These are phyloP conservation scores for Lethenteron reissneri DNA, from an alignment of 2,113 vertebrate genomes.

Conservation along the genomic window DNA sequence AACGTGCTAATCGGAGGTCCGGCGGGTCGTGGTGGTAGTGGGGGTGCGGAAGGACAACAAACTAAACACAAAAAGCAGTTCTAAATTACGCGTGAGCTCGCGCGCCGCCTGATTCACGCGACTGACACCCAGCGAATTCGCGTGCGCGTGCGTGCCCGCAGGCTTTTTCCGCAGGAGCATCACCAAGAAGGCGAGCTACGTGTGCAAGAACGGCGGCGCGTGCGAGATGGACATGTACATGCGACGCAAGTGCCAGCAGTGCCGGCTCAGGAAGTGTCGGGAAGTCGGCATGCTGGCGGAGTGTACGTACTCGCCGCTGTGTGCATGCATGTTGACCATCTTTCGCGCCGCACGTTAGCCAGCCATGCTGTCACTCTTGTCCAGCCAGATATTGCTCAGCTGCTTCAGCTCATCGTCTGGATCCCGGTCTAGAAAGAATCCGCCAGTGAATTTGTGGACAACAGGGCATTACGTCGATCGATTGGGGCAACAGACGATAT, in stretches of 20 bases:
- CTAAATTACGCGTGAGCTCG: too few relatives aligned
- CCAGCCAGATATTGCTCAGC: too few relatives aligned
- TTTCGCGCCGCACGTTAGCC: neutral
- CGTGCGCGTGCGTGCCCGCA: constrained; percentile 14
- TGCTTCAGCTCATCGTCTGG: neutral
- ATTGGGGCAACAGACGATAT: constrained; percentile 15
- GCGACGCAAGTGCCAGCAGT: constrained; percentile 91
- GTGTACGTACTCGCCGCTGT: constrained; percentile 39
- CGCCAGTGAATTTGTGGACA: neutral
- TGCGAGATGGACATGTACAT: constrained; percentile 99
- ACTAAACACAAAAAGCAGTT: too few relatives aligned
- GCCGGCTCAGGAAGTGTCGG: constrained; percentile 79
- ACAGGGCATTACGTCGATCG: constrained; percentile 10
- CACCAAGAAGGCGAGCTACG: constrained; percentile 94
- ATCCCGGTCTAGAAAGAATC: neutral
- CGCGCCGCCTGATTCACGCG: too few relatives aligned
- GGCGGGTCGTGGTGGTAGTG: too few relatives aligned
- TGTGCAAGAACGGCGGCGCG: constrained; percentile 83
- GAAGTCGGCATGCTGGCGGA: constrained; percentile 97
- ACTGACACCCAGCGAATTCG: too few relatives aligned
- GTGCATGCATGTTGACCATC: neutral
- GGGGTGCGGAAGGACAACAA: too few relatives aligned
- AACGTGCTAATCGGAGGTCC: too few relatives aligned
- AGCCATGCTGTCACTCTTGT: too few relatives aligned
- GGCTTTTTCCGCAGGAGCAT: constrained; percentile 95